A percentile compares a stretch with the other conserved stretches of the same genome.
These are phyloP conservation scores for Scyliorhinus canicula DNA, from an alignment of 2,797 vertebrate species.

Conservation along the genomic window DNA sequence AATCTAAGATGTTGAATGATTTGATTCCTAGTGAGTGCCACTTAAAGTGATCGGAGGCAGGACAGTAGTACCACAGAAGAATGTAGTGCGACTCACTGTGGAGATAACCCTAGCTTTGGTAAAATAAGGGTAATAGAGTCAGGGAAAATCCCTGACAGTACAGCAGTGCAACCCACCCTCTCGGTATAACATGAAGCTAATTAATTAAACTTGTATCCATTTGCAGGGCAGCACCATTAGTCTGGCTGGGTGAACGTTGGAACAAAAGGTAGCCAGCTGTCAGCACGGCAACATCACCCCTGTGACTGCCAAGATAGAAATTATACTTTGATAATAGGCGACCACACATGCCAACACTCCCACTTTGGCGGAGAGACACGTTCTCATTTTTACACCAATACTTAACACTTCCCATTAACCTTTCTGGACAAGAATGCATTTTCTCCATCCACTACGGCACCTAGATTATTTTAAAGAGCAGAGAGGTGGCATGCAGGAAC, in stretches of 20 bases:
- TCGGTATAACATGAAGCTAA: not conserved
- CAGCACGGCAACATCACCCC: not conserved
- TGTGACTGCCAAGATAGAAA: not conserved
- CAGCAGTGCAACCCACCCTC: not conserved
- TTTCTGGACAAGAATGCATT: not conserved
- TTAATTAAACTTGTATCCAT: not conserved
- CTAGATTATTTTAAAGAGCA: not conserved
- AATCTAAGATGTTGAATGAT: not conserved
- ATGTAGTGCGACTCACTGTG: not conserved
- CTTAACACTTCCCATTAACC: not conserved
- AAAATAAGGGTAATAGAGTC: not conserved
- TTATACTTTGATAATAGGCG: not conserved
- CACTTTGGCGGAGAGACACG: not conserved
- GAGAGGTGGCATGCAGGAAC: not conserved
- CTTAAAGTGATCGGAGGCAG: not conserved
- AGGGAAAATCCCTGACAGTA: not conserved
- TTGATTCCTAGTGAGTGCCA: not conserved
- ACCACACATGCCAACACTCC: not conserved
- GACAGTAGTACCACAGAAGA: not conserved
- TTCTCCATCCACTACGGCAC: not conserved
- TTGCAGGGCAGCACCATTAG: not conserved
- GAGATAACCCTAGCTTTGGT: not conserved
- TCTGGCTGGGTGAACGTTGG: not conserved
- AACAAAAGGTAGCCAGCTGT: constrained; percentile 9
- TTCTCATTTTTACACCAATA: not conserved